Conservation (phyloP, 2,888 invertebrate genomes). For the Heliconius ismenius region DNA sequence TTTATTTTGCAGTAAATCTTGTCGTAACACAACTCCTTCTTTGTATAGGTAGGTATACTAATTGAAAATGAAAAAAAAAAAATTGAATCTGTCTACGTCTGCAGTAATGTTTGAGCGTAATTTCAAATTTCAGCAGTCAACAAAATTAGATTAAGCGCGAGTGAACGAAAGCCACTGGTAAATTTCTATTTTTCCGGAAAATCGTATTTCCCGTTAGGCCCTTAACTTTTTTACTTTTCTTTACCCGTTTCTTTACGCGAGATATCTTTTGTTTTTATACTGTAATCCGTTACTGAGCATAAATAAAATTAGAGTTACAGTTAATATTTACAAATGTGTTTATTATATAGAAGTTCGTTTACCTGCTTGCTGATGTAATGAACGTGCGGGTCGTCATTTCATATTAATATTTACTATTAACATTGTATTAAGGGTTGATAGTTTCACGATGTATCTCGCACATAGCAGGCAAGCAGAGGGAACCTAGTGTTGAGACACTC, state of each 20-base stretch:
- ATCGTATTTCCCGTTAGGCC: not conserved
- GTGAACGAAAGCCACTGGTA: conserved; percentile 9
- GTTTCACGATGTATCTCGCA: too few relatives aligned
- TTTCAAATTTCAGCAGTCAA: conserved; percentile 16
- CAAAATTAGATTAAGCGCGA: conserved; percentile 11
- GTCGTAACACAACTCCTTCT: too few relatives aligned
- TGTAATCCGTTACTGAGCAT: not conserved
- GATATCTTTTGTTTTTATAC: not conserved
- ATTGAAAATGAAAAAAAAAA: not conserved
- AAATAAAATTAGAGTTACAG: not conserved
- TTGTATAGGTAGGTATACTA: too few relatives aligned
- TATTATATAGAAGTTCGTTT: not conserved
- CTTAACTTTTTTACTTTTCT: not conserved
- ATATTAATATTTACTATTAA: too few relatives aligned
- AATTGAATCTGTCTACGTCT: not conserved
- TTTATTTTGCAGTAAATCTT: too few relatives aligned
- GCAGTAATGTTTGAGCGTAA: not conserved
- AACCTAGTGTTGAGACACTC: too few relatives aligned
- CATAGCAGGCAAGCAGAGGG: too few relatives aligned
- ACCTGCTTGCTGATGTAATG: not conserved
- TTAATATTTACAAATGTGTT: not conserved
- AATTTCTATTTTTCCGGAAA: conserved; percentile 2
- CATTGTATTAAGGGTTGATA: too few relatives aligned
- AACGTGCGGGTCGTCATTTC: too few relatives aligned
- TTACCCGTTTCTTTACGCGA: not conserved